Evolutionary conservation across 2,888 invertebrate genomes (phyloP).

Genomic region (Lumbricus terrestris): DNA sequence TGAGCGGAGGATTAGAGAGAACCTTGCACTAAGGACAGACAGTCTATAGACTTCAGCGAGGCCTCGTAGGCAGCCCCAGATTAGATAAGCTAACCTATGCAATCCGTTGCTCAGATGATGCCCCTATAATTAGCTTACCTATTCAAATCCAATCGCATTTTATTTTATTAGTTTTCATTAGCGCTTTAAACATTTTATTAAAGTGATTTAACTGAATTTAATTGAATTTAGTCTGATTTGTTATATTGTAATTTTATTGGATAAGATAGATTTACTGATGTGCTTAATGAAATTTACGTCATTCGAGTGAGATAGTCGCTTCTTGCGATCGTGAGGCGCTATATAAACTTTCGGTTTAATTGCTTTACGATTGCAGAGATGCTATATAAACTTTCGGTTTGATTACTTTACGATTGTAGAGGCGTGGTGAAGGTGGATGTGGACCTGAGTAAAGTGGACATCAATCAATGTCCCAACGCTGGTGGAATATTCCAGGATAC

Average conservation of each 20-base stretch:
- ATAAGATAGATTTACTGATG: background rate
- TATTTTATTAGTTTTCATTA: background rate
- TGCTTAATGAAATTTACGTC: background rate
- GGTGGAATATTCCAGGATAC: slow-evolving; percentile 70
- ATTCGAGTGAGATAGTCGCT: background rate
- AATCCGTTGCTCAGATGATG: no score
- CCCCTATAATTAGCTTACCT: no score
- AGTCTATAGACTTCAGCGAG: no score
- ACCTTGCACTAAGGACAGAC: no score
- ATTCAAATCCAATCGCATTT: background rate
- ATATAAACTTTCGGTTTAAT: background rate
- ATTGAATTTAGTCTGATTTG: no score
- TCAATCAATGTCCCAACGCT: slow-evolving; percentile 71
- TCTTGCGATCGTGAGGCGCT: background rate
- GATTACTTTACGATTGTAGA: slow-evolving; percentile 40
- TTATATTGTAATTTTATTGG: background rate
- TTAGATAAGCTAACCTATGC: no score
- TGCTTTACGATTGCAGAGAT: slow-evolving; percentile 43
- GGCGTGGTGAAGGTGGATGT: slow-evolving; percentile 50
- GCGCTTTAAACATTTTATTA: background rate
- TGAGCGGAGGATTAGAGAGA: no score
- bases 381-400: background rate
- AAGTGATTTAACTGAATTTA: background rate
- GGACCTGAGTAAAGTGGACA: slow-evolving; percentile 64
- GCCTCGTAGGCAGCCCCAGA: no score